phyloP scores from a whole-genome alignment of 2,113 vertebrate genomes.

The Emberiza fucata region DNA sequence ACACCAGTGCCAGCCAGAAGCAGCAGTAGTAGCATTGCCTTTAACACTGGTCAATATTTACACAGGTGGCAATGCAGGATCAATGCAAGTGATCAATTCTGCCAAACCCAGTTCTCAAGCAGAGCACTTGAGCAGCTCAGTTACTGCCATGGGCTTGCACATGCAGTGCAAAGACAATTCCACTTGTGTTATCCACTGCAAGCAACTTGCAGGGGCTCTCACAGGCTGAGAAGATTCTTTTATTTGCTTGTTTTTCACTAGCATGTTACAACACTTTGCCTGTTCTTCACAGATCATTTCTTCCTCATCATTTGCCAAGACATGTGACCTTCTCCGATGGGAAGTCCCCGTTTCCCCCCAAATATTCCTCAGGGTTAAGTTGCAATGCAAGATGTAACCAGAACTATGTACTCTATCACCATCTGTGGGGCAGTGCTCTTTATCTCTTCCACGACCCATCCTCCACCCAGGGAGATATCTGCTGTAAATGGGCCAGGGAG shows the following conservation, averaged over 20 bases:
- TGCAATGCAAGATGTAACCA: neutral
- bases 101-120: accelerated
- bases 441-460: neutral
- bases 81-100: neutral
- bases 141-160: neutral
- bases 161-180: neutral
- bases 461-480: neutral
- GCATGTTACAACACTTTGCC: neutral
- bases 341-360: neutral
- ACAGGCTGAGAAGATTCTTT: neutral
- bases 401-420: neutral
- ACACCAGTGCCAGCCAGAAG: neutral
- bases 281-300: neutral
- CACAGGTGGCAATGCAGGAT: neutral
- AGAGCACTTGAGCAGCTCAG: neutral
- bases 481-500: neutral
- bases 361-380: neutral
- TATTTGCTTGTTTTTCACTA: neutral
- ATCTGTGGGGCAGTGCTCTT: too few species aligned
- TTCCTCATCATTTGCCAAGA: neutral
- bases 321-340: accelerated
- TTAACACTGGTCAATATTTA: neutral
- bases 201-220: neutral
- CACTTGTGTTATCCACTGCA: neutral
- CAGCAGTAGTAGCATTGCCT: neutral